Evolutionary conservation across 1,140 invertebrate species (phyloP), one percentile per base, ranked within the genome.

Genomic region (Penaeus indicus): DNA sequence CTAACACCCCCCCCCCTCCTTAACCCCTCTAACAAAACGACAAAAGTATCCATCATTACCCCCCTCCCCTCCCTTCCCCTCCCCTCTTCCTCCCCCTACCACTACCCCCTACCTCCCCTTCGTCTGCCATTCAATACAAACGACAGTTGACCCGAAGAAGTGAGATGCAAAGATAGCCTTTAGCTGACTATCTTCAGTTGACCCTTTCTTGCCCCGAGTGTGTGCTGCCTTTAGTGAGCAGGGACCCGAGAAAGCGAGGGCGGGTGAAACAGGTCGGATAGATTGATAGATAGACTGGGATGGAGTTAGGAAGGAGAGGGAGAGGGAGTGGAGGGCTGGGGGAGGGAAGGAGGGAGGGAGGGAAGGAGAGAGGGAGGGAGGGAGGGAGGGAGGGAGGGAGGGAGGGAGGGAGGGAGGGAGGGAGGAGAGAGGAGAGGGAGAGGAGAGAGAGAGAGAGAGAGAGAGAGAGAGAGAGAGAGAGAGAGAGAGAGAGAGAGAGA

Each of bases 341-440:
- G 42, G 42, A 32, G 27, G 10, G n/a, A 42, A 0, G 32, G 75
- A 78, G 16, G 18, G 11, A 18, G 16, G 11, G n/a, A 42, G 32
- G 42, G 19, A 19, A 42, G 21, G 42, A 54, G 78, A 80, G 78
- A 54, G 78, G 60, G 78, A 54, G 78, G 60, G 42, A 80, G 78
- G 42, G 78, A 80, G 78, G 42, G 78, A 80, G 42, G 60, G 78
- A 54, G 78, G 60, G 78, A 54, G 78, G 60, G 42, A 54, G 78
- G 42, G 78, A 54, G 42, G 42, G 78, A 42, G 19, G 27, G 78
- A 42, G 11, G 38, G 78, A 19, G 78, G 2, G 42, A 42, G 42
- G 60, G 0, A 80, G 32, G 11, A 1, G 19, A 42, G 60, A 11
- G 60, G 78, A 80, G 21, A n/a, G 22, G 54, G 19, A 80, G 18